phyloP scores from a whole-genome alignment of 2,888 invertebrate species.

The Amphipoea lucens region DNA sequence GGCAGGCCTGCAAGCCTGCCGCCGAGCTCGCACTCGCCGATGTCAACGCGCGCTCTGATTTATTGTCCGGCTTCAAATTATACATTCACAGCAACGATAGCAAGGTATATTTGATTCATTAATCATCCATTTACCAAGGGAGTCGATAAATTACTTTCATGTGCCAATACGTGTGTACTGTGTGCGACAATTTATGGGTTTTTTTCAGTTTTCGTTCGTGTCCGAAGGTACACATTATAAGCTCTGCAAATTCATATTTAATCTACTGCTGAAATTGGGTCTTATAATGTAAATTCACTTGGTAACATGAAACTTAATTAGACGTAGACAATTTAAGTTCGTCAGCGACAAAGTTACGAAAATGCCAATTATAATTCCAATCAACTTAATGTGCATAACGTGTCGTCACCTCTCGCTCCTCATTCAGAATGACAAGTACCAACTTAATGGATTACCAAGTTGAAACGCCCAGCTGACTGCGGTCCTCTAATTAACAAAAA shows the following conservation, averaged over 20 bases:
- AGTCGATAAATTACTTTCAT: slow-evolving; percentile 55
- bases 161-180: slow-evolving; percentile 57
- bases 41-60: slow-evolving; percentile 96
- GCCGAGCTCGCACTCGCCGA: slow-evolving; percentile 98
- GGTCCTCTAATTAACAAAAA: slow-evolving; percentile 80
- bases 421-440: slow-evolving; percentile 71
- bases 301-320: slow-evolving; percentile 50
- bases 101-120: slow-evolving; percentile 92
- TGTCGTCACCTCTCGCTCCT: slow-evolving; percentile 68
- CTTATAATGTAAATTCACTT: slow-evolving; percentile 37
- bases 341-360: slow-evolving; percentile 59
- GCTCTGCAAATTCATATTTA: slow-evolving; percentile 34
- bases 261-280: slow-evolving; percentile 37
- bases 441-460: slow-evolving; percentile 79
- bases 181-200: slow-evolving; percentile 45
- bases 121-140: slow-evolving; percentile 56
- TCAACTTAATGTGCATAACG: slow-evolving; percentile 78
- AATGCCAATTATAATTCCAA: slow-evolving; percentile 76
- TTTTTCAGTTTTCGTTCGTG: slow-evolving; percentile 38
- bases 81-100: slow-evolving; percentile 98
- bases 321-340: slow-evolving; percentile 44
- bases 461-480: slow-evolving; percentile 73
- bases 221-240: background rate
- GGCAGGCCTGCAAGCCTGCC: slow-evolving; percentile 99
- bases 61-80: slow-evolving; percentile 97